Base-by-base conservation (phyloP, 2,888 invertebrate genomes). In the Nemapogon koenigi region DNA sequence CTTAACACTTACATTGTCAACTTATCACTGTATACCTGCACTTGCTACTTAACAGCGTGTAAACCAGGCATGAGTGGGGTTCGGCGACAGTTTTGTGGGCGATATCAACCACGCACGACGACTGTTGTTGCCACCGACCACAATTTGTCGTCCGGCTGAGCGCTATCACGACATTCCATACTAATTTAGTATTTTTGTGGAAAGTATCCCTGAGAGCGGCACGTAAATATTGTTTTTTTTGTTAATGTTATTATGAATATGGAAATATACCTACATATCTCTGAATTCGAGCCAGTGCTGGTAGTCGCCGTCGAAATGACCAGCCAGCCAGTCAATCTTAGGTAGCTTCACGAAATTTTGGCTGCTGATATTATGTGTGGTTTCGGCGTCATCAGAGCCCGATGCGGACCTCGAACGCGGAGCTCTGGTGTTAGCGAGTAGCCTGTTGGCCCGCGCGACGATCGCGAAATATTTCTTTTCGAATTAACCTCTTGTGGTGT, bases 201-300 rank as follows among this genome's bases (percentile, higher is more conserved):
- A n/a, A n/a, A n/a, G 39, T 41, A n/a, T 41, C 43, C n/a, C 41
- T 38, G 16, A 43, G 33, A 10, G 43, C 38, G n/a, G 38, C 39
- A 7, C 45, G 40, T 7, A 43, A 25, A 16, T 45, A 45, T 22
- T 45, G 43, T 36, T 41, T 39, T 35, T 43, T 43, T 7, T 30
- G 41, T 26, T 16, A 14, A 40, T 17, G 16, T 32, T 39, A n/a
- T 38, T 25, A 40, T 43, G 41, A 29, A 43, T 43, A 22, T 41
- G 28, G 16, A 39, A 42, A 15, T n/a, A n/a, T n/a, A 16, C 8
- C 19, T 25, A 35, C 3, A 41, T 45, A 28, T 43, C 40, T 28
- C 37, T 38, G 37, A 32, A 43, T 15, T 43, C 43, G 4, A 45
- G 33, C 45, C 43, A 44, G 22, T 37, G n/a, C 14, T 43, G 42